Conservation (phyloP, 2,888 invertebrate species). For the Nycteola revayana region DNA sequence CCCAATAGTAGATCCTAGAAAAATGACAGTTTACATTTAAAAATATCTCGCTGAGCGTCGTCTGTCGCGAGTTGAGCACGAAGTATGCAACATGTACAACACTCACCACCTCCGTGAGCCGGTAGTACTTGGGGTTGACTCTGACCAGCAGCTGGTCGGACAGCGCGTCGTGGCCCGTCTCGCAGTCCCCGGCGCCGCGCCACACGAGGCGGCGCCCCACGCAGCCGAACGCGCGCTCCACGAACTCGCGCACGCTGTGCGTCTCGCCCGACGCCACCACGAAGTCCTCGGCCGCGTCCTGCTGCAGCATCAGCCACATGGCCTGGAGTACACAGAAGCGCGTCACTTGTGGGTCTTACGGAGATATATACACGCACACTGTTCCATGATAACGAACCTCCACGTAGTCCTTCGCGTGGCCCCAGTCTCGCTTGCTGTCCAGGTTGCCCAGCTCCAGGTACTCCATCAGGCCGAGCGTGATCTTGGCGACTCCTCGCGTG, state of each 20-base stretch:
- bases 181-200: slow-evolving; percentile 92
- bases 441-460: slow-evolving; percentile 95
- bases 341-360: no score
- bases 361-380: background rate
- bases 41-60: no score
- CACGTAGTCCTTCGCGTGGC: slow-evolving; percentile 97
- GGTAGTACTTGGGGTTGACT: slow-evolving; percentile 96
- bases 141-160: slow-evolving; percentile 90
- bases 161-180: slow-evolving; percentile 86
- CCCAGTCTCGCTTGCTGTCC: slow-evolving; percentile 99
- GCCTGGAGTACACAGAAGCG: slow-evolving; percentile 84
- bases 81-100: no score
- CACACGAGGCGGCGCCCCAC: slow-evolving; percentile 88
- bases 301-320: slow-evolving; percentile 99
- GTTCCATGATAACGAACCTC: slow-evolving; percentile 81
- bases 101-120: slow-evolving; percentile 98
- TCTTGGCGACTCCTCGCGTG: slow-evolving; percentile 98
- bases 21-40: no score
- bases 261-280: slow-evolving; percentile 98
- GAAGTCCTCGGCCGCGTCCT: slow-evolving; percentile 94
- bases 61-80: no score
- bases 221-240: slow-evolving; percentile 93
- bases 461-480: slow-evolving; percentile 92
- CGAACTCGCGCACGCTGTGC: slow-evolving; percentile 98
- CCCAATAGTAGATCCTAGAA: slow-evolving; percentile 92